A percentile compares a stretch with the other conserved stretches of the same genome.
Evolutionary conservation across 2,888 invertebrate genomes (phyloP).

Genomic region (Ceraclea dissimilis): DNA sequence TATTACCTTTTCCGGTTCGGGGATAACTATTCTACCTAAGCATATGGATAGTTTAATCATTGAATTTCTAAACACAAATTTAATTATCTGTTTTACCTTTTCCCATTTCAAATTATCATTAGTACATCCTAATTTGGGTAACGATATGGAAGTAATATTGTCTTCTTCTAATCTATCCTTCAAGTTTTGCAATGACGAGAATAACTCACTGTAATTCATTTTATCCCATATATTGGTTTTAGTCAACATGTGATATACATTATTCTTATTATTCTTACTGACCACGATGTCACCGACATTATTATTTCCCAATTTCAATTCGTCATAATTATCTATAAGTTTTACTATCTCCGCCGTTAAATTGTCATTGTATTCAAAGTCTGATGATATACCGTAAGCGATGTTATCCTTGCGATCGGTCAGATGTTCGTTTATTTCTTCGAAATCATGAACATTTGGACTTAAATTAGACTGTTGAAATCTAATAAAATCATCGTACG

Average conservation of each 20-base stretch:
- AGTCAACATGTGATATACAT: background rate
- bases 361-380: background rate
- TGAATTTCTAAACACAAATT: background rate
- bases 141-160: background rate
- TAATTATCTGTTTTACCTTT: background rate
- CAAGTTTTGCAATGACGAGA: background rate
- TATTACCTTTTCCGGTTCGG: background rate
- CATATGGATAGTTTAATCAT: background rate
- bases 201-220: background rate
- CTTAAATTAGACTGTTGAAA: background rate
- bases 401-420: background rate
- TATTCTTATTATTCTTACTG: background rate
- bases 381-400: background rate
- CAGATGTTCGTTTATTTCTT: conserved; percentile 4
- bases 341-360: background rate
- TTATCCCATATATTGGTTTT: background rate
- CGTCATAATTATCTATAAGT: background rate
- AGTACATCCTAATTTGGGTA: conserved; percentile 1
- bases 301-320: background rate
- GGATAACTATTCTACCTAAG: background rate
- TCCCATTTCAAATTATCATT: background rate
- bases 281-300: background rate
- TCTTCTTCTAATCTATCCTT: background rate
- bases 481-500: conserved; percentile 12
- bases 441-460: background rate